Base-by-base conservation (phyloP, 2,797 vertebrate genomes). In the Tenualosa ilisha region DNA sequence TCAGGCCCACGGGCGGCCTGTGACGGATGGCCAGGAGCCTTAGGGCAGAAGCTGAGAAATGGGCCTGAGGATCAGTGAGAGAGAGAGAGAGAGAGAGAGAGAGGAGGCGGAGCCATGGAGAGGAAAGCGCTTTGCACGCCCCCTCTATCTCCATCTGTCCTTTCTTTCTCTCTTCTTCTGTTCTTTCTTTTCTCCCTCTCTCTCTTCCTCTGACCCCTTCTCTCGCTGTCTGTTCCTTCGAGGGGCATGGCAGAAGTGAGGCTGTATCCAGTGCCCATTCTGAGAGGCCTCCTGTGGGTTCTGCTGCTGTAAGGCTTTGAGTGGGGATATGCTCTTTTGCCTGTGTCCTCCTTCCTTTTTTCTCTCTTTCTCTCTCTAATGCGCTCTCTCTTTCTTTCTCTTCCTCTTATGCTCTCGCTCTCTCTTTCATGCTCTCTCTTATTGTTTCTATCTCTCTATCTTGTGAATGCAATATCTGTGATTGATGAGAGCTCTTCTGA, bases 11-110 rank as follows among this genome's bases (percentile, higher is more conserved):
- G 84, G 63, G 84, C 79, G 84, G 82, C 81, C 59, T 75, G 85
- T 89, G 88, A 89, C 81, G 85, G 84, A 89, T 89, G 86, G 82
- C 85, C 81, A n/a, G 59, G 53, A 31, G 85, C 82, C 81, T 56
- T 56, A 22, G 86, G 85, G 82, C 84, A 85, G 88, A 88, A 85
- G 51, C 85, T 88, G 85, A 89, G 81, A 81, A 81, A 89, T 89
- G 87, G 87, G 87, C 84, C 50, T 81, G 81, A 83, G 85, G 87
- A 85, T 84, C 65, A 61, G 79, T 9, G 82, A 85, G 54, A 59
- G 68, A 20, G 26, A 24, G 24, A 31, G n/a, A 65, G 24, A 31
- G n/a, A 31, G 65, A 31, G 63, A 65, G 65, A n/a, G 65, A n/a
- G 26, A n/a, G 15, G 26, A 37, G 65, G 65, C 37, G 68, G 72